Base-by-base conservation (phyloP, 1,140 invertebrate species). In the Drosophila ficusphila region DNA sequence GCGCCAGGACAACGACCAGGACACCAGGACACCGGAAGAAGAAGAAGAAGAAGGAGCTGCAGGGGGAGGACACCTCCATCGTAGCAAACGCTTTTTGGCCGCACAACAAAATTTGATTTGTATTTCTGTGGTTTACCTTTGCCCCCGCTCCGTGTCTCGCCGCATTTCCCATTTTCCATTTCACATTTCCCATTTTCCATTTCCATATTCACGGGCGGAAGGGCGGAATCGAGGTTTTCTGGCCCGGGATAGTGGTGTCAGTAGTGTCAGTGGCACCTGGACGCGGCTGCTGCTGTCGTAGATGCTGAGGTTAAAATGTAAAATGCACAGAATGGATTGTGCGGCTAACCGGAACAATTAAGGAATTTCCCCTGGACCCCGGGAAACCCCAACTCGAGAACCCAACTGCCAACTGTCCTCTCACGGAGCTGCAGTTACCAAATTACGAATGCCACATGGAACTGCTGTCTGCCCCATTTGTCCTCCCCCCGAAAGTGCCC, bases 271-370 rank as follows among this genome's bases (percentile, higher is more conserved):
- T 85, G 76, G 76, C 81, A 85, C 81, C 81, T 85, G 81, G 81
- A 79, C 77, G 69, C 52, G 58, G 54, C 76, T 73, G 54, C 76
- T 73, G 57, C 77, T 69, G 79, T 78, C 62, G 76, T 81, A 76
- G 82, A 79, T 82, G 74, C 72, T 88, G 83, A 88, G 83, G 83
- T 88, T 88, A 65, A 79, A 88, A 89, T 88, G 83, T 89, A 89
- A 88, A 88, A 88, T 89, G 85, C 83, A 89, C 75, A 89, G 83
- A 88, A 88, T 88, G 83, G 83, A 88, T 88, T 88, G 83, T 88
- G 83, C 83, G 83, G 83, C 77, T 88, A 88, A 89, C 83, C 83
- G 83, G 78, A 88, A 88, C 83, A 88, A 88, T 88, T 88, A 88
- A 88, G 83, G 83, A 88, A 88, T 88, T 88, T 44, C 78, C 41